These are phyloP conservation scores for Palythoa caribaeorum DNA, from an alignment of 92 coral and sea anemone species.

Conservation along the genomic window DNA sequence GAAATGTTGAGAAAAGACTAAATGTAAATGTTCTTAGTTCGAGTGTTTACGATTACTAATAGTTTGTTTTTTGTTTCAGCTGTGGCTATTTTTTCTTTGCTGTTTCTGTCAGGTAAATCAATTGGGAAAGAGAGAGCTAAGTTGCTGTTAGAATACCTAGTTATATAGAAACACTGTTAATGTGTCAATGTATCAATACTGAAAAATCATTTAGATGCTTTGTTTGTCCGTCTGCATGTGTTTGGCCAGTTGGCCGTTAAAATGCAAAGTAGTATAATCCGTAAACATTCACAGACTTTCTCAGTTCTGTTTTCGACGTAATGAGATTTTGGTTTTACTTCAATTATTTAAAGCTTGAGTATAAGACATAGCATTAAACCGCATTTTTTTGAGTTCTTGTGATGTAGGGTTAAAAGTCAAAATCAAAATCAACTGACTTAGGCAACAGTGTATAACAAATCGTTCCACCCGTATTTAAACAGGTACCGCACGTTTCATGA, in stretches of 20 bases:
- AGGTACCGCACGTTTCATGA: background rate
- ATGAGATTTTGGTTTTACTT: background rate
- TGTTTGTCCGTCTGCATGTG: background rate
- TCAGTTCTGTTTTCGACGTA: no score
- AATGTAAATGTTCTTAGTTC: background rate
- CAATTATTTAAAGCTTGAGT: background rate
- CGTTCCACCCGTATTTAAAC: background rate
- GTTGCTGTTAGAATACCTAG: background rate
- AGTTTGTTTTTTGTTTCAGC: background rate
- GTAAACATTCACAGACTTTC: no score
- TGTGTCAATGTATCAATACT: background rate
- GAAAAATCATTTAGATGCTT: background rate
- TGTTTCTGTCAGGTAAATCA: background rate
- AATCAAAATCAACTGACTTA: background rate
- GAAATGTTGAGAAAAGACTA: background rate
- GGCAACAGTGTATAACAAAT: no score
- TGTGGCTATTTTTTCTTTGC: background rate
- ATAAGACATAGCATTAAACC: background rate
- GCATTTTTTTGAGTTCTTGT: no score
- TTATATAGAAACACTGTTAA: background rate
- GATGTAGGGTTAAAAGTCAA: background rate
- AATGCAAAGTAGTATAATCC: no score
- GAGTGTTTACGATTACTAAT: background rate
- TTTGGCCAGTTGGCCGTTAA: no score
- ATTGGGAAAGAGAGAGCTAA: background rate